Percentiles rank a stretch among this genome's conserved stretches.
These are phyloP conservation scores for Agapornis canus DNA, from an alignment of 2,797 vertebrate species.

Conservation along the genomic window DNA sequence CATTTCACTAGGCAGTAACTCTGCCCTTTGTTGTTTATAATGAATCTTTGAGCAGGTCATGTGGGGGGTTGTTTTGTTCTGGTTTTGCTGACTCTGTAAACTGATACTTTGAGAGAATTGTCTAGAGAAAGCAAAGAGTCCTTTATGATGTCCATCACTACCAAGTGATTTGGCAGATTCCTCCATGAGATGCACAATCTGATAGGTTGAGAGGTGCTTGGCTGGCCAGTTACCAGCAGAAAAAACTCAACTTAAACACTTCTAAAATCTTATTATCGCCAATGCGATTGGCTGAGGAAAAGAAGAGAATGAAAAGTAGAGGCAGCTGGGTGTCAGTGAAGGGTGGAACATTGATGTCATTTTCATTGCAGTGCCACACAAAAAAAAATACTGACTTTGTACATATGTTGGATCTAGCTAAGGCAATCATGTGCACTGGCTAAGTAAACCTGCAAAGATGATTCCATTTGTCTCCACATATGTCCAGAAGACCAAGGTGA, in stretches of 20 bases:
- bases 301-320: conserved; percentile 4
- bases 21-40: background rate
- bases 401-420: accelerated
- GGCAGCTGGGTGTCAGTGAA: conserved; percentile 9
- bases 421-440: background rate
- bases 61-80: background rate
- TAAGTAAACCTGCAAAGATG: background rate
- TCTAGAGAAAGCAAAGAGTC: conserved; percentile 10
- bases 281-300: conserved; percentile 40
- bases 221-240: conserved; percentile 40
- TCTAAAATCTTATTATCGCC: conserved; percentile 8
- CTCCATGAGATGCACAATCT: background rate
- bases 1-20: background rate
- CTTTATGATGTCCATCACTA: background rate
- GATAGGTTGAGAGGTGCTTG: background rate
- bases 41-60: background rate
- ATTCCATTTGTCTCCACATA: background rate
- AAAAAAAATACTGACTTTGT: background rate
- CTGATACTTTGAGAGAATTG: conserved; percentile 20
- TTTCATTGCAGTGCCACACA: background rate
- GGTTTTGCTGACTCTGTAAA: conserved; percentile 35
- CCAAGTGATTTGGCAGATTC: conserved; percentile 53
- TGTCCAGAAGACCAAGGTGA: background rate
- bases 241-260: conserved; percentile 38
- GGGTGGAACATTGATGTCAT: background rate